Percentiles rank a stretch among this genome's conserved stretches.
These are phyloP conservation scores for Elymnias hypermnestra DNA, from an alignment of 1,140 invertebrate genomes.

Conservation along the genomic window DNA sequence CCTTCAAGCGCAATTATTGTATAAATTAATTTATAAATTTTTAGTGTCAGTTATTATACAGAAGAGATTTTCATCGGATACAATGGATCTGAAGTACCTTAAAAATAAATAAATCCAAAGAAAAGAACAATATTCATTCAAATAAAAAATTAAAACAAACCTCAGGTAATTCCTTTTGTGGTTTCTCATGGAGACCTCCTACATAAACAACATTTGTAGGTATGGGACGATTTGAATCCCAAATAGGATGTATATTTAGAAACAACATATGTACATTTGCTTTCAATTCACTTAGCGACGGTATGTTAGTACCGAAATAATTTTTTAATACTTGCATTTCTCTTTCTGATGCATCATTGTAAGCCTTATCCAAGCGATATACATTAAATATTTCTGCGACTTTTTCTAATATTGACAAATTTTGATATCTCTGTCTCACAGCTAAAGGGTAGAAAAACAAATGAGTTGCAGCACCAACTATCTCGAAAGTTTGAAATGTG, in stretches of 20 bases:
- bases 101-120: too few species aligned
- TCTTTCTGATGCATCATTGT: conserved; percentile 7
- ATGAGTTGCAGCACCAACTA: conserved; percentile 27
- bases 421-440: conserved; percentile 14
- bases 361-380: conserved; percentile 1
- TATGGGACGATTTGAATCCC: conserved; percentile 60
- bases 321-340: conserved; percentile 41
- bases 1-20: too few species aligned
- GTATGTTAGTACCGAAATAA: conserved; percentile 54
- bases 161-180: conserved; percentile 38
- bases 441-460: conserved; percentile 24
- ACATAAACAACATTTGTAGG: conserved; percentile 69
- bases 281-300: conserved; percentile 55
- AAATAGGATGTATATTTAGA: conserved; percentile 66
- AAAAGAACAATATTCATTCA: too few species aligned
- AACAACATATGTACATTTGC: conserved; percentile 76
- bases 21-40: too few species aligned
- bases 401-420: conserved; percentile 30
- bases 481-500: conserved; percentile 16
- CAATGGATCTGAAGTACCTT: too few species aligned
- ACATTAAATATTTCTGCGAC: conserved; percentile 16
- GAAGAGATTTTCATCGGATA: too few species aligned
- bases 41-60: too few species aligned
- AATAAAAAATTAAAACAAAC: conserved; percentile 13
- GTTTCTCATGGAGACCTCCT: conserved; percentile 66